Evolutionary conservation across 1,140 invertebrate species (phyloP).

Genomic region (Trialeurodes vaporariorum): DNA sequence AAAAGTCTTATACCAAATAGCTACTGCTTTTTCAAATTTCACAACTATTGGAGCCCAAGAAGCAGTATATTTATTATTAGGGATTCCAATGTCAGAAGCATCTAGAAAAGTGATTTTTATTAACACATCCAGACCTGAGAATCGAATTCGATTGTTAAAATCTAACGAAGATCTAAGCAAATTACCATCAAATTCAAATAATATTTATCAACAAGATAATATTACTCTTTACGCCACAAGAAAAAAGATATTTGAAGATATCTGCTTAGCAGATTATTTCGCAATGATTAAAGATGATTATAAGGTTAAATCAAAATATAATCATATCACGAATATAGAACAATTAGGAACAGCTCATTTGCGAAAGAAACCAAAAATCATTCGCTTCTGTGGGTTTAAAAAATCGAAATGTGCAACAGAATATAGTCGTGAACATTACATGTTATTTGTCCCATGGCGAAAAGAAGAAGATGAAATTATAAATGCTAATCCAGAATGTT

Average conservation of each 20-base stretch:
- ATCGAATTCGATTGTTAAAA: conserved; percentile 2
- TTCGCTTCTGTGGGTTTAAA: no score
- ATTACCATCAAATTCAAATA: conserved; percentile 13
- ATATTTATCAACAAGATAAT: conserved; percentile 15
- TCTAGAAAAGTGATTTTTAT: conserved; percentile 18
- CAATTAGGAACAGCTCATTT: no score
- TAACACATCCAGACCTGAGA: neutral
- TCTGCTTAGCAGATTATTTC: neutral
- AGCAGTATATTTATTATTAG: conserved; percentile 25
- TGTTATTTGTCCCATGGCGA: no score
- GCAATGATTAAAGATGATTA: neutral
- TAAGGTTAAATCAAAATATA: no score
- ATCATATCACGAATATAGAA: no score
- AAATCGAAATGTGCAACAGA: no score
- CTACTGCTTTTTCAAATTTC: conserved; percentile 27
- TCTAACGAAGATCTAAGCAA: neutral
- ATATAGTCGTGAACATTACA: no score
- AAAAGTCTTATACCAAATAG: conserved; percentile 24
- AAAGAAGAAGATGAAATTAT: no score
- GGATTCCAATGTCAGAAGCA: conserved; percentile 20
- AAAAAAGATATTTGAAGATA: neutral
- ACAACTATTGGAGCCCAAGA: conserved; percentile 29
- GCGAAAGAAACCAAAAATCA: no score
- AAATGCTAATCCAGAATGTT: no score
- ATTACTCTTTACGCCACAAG: conserved; percentile 12